Base-by-base conservation (phyloP, 2,797 vertebrate genomes). In the Apogon talboti region DNA sequence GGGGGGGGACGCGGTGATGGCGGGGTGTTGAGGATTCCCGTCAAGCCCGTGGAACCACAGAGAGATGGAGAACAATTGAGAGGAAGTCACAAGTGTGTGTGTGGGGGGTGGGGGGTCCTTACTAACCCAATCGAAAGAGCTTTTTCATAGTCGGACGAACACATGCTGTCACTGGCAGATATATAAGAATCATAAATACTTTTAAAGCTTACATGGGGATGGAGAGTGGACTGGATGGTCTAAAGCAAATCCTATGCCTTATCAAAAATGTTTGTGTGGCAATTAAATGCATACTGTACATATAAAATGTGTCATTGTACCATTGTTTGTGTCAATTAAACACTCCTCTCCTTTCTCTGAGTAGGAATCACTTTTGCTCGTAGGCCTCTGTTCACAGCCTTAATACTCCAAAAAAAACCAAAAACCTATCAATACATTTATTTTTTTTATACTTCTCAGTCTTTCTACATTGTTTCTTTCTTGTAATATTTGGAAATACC, bases 351-450 rank as follows among this genome's bases (percentile, higher is more conserved):
- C 8, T 54, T 83, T 82, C 51, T 71, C 79, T 88, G 79, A 75
- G 73, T 51, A 52, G 70, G 79, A 57, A 74, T 74, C 83, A 74
- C 72, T 85, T 81, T 50, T 71, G 69, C 69, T 81, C 79, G 55
- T 65, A 51, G 79, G 70, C 16, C 67, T 73, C 66, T 68, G 73
- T 77, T 88, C 82, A n/a, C n/a, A n/a, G n/a, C n/a, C n/a, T n/a
- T n/a, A n/a, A n/a, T n/a, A n/a, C n/a, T n/a, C n/a, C n/a, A n/a
- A n/a, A n/a, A n/a, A n/a, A n/a, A n/a, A n/a, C n/a, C n/a, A n/a
- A n/a, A 83, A 66, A 79, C 66, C 50, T 64, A 51, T 66, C 76
- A 56, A 13, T 43, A 52, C 16, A 54, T 67, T 68, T 57, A 57
- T 49, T 41, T 21, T 55, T 71, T 62, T 67, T 24, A 51, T 6